These are phyloP conservation scores for Callorhinus ursinus DNA, from an alignment of 2,113 vertebrate genomes.

Conservation along the genomic window DNA sequence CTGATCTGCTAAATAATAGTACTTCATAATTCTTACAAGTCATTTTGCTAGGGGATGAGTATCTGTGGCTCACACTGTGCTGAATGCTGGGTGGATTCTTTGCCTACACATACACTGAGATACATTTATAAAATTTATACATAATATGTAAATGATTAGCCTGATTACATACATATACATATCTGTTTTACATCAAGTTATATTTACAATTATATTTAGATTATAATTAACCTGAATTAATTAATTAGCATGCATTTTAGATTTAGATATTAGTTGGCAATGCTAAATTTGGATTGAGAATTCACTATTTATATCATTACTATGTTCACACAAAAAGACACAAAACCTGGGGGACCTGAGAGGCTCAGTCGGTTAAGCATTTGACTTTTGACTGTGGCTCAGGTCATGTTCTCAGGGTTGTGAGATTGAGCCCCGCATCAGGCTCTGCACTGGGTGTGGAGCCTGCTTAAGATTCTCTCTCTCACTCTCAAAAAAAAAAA, in stretches of 20 bases:
- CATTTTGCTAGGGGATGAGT: background rate
- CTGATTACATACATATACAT: background rate
- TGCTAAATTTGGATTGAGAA: background rate
- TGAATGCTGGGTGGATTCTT: background rate
- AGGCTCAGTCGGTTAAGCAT: background rate
- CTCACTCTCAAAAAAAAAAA: background rate
- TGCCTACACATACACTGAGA: background rate
- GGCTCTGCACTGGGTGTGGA: background rate
- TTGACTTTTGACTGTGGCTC: background rate
- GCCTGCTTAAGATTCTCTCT: background rate
- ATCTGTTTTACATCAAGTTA: background rate
- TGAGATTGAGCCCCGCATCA: background rate
- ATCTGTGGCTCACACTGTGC: background rate
- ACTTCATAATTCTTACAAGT: background rate
- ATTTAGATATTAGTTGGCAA: background rate
- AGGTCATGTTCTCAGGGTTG: background rate
- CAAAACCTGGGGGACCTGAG: background rate
- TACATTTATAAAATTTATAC: background rate
- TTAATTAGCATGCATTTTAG: background rate
- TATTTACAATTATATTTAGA: background rate
- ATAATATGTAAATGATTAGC: background rate
- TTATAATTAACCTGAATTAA: background rate
- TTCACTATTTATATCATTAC: background rate
- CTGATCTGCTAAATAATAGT: background rate
- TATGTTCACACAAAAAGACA: background rate